Evolutionary conservation across 2,888 invertebrate genomes (phyloP), one percentile per base, ranked within the genome.

Genomic region (Volucella inflata): DNA sequence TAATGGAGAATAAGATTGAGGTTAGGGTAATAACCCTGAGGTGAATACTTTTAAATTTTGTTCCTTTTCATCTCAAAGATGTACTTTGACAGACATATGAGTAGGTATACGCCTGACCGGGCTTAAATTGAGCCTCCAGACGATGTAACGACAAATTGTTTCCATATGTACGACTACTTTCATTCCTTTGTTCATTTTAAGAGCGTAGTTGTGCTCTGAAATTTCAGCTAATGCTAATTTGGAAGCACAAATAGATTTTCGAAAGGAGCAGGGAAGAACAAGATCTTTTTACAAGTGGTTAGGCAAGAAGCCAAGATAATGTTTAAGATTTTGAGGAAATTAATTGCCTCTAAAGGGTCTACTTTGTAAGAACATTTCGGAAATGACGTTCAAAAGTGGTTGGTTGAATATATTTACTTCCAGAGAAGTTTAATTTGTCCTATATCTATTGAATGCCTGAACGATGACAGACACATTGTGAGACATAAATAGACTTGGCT

Each of bases 251-350:
- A 53, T 16, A 14, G 51, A 11, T 67, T 53, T 57, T 44, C 8
- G 16, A 36, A 21, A 11, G 44, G 40, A 6, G 14, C 51, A 8
- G 14, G 14, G 8, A 46, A 21, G 46, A 57, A 44, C 40, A 44
- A 36, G 16, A 44, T 62, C 16, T n/a, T 36, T 51, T 72, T 53
- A 53, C 72, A 62, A 51, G 36, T 36, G 62, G 62, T 72, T 72
- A 51, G 51, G 51, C 60, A 72, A 30, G 50, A 14, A 71, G 71
- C 60, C 51, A 72, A 36, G 2, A 72, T 16, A 60, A 72, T 72
- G 72, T 44, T 72, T 12, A 50, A 30, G 30, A 44, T 11, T 50
- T 30, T 60, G 36, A 12, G 62, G 12, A 36, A 62, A 72, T 36
- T 53, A 62, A 72, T 72, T 72, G 62, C 53, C n/a, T 44, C n/a